phyloP scores from a whole-genome alignment of 2,888 invertebrate genomes.

The Papilio demoleus region DNA sequence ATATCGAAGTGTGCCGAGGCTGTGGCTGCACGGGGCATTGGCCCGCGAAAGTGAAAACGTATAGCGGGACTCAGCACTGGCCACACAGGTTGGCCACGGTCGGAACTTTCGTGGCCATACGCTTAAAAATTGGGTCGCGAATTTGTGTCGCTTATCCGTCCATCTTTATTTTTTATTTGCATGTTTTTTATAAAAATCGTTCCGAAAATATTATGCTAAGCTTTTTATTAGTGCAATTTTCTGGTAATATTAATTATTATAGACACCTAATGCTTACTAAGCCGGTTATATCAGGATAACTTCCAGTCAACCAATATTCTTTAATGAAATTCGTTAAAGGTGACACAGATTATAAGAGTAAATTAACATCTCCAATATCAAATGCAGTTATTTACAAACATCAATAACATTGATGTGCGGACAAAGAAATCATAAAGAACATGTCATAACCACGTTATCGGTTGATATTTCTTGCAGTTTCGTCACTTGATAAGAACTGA shows the following conservation, averaged over 20 bases:
- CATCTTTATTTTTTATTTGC: not conserved
- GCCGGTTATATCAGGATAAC: not conserved
- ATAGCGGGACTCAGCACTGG: constrained; percentile 18
- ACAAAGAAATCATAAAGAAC: constrained; percentile 23
- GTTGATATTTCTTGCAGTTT: constrained; percentile 43
- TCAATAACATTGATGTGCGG: constrained; percentile 1
- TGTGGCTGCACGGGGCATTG: constrained; percentile 47
- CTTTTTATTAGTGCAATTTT: not conserved
- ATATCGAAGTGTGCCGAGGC: constrained; percentile 49
- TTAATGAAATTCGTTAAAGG: not conserved
- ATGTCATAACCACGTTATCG: constrained; percentile 27
- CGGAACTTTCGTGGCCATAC: constrained; percentile 31
- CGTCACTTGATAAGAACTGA: constrained; percentile 47
- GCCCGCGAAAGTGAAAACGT: constrained; percentile 53
- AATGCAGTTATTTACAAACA: constrained; percentile 13
- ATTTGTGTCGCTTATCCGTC: not conserved
- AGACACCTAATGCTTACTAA: not conserved
- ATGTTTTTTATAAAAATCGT: no score
- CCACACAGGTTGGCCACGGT: constrained; percentile 29
- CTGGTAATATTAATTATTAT: not conserved
- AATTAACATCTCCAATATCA: not conserved
- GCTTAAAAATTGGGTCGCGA: no score
- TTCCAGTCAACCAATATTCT: not conserved
- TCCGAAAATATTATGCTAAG: no score
- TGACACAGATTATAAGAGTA: not conserved